phyloP scores from a whole-genome alignment of 2,888 invertebrate genomes.

The Tipula lateralis region DNA sequence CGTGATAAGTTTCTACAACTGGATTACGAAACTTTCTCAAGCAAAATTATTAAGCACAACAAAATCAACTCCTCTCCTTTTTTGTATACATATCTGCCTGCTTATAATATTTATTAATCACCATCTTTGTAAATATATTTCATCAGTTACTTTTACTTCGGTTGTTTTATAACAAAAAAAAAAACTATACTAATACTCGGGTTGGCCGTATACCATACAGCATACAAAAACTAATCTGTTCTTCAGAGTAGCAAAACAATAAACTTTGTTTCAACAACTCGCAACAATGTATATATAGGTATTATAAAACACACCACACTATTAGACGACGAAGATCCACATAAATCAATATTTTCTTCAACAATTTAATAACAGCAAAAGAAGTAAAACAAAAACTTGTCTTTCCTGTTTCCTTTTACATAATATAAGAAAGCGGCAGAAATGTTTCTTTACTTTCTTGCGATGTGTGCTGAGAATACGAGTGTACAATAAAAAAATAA shows the following conservation, averaged over 20 bases:
- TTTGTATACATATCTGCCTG: not conserved
- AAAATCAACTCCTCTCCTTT: not conserved
- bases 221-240: not conserved
- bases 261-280: not conserved
- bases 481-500: not conserved
- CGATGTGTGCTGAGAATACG: not conserved
- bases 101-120: not conserved
- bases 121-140: not conserved
- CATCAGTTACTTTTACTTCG: not conserved
- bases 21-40: not conserved
- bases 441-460: not conserved
- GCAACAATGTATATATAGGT: not conserved
- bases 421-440: not conserved
- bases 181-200: not conserved
- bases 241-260: not conserved
- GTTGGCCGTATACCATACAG: not conserved
- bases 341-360: conserved; percentile 15
- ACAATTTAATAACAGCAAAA: not conserved
- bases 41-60: not conserved
- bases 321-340: not conserved
- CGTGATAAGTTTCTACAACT: not conserved
- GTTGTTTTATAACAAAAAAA: not conserved
- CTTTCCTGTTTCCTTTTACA: not conserved
- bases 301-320: not conserved
- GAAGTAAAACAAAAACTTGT: not conserved